Base-by-base conservation (phyloP, 2,888 invertebrate genomes). In the Caenorhabditis sp. region DNA sequence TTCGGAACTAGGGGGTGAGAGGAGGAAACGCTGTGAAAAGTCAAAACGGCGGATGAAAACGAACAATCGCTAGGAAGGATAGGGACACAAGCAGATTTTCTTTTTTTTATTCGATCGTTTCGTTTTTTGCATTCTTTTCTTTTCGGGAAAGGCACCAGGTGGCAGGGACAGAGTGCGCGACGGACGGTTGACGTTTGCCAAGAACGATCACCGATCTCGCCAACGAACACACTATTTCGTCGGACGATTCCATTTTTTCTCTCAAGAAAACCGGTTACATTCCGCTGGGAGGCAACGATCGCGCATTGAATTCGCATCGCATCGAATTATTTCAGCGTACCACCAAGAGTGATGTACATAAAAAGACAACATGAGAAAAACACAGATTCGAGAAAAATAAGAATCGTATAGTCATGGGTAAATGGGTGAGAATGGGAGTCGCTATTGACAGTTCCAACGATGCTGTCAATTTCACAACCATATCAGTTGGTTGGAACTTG, bases 101-200 rank as follows among this genome's bases (percentile, higher is more conserved):
- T 18, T 18, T 47, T 2, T 47, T 47, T 47, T 32, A n/a, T 50
- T 64, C 40, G 24, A 11, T 47, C 13, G 3, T 64, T 50, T 50
- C 50, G 1, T 50, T 47, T 28, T 64, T 60, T 40, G 32, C 32
- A 6, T n/a, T n/a, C n/a, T 22, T 4, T 32, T 51, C 9, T 9
- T 56, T 40, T 56, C 55, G 11, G 32, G n/a, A n/a, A n/a, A 61
- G 61, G 40, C 55, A 79, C 79, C 40, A 71, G 71, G 67, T 67
- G 68, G 80, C 61, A 68, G 60, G 61, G 71, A 79, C 61, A 68
- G 53, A 78, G 80, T 80, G 72, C 71, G 80, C 72, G 62, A 64
- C 32, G 60, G 70, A 78, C 70, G 71, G 71, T 80, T 80, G 76
- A 76, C 76, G 58, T 76, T 76, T 67, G 74, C 58, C 74, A 58